Evolutionary conservation across 2,888 invertebrate species (phyloP).

Genomic region (Polia nebulosa): DNA sequence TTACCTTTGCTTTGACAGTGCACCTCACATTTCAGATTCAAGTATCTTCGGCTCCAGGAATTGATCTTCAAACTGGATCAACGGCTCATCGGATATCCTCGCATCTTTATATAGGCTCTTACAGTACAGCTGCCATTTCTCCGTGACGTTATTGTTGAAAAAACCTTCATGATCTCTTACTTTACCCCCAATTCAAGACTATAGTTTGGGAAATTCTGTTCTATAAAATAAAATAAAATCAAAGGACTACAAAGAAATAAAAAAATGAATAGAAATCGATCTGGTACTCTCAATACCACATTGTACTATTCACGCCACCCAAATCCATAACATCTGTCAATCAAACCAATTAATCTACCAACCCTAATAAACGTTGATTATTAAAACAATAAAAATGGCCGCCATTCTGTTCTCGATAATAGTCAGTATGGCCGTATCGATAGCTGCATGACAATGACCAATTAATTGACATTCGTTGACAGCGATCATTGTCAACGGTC

Average conservation of each 20-base stretch:
- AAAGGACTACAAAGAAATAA: not conserved
- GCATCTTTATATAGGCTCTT: too few species aligned
- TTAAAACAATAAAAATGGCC: conserved; percentile 44
- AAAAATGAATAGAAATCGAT: not conserved
- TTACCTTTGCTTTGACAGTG: too few species aligned
- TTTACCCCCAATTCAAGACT: too few species aligned
- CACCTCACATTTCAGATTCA: too few species aligned
- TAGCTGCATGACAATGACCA: conserved; percentile 71
- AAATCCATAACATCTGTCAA: conserved; percentile 21
- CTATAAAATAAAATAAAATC: not conserved
- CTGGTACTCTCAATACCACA: not conserved
- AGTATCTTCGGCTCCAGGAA: too few species aligned
- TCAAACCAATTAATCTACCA: conserved; percentile 23
- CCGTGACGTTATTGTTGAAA: too few species aligned
- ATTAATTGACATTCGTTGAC: conserved; percentile 83
- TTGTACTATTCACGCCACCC: not conserved
- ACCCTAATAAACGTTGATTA: conserved; percentile 30
- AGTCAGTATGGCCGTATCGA: conserved; percentile 31
- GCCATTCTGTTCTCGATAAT: conserved; percentile 36
- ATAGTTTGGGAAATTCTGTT: too few species aligned
- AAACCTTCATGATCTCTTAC: too few species aligned
- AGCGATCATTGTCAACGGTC: conserved; percentile 77
- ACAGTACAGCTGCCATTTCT: too few species aligned
- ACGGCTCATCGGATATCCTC: too few species aligned
- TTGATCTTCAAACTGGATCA: too few species aligned